Conservation (phyloP, 1,140 invertebrate genomes). For the Zaprionus africanus region DNA sequence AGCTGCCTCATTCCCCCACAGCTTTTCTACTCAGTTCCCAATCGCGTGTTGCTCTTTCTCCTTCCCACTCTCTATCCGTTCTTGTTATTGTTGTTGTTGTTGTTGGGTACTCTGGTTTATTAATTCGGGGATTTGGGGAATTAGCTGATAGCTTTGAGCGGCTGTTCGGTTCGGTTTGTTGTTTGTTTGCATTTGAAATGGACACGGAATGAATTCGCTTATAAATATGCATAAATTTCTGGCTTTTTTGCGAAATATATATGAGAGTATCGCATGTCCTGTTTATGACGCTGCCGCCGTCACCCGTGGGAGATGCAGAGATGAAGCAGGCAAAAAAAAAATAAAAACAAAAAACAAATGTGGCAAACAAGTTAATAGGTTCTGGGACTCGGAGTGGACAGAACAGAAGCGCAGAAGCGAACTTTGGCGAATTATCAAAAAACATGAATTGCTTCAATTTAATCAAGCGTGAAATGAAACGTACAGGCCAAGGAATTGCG, state of each 20-base stretch:
- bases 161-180: constrained; percentile 42
- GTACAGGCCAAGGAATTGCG: not conserved
- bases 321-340: constrained; percentile 57
- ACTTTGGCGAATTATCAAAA: constrained; percentile 23
- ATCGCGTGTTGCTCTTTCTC: constrained; percentile 49
- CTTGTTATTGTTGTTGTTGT: constrained; percentile 25
- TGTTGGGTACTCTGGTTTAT: constrained; percentile 73
- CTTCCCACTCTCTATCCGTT: not conserved
- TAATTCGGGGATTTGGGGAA: constrained; percentile 82
- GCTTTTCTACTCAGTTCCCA: constrained; percentile 56
- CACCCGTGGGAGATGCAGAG: constrained; percentile 54
- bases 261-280: constrained; percentile 45
- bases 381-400: constrained; percentile 47
- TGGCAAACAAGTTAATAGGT: constrained; percentile 69
- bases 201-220: constrained; percentile 69
- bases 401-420: not conserved
- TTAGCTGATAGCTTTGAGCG: constrained; percentile 65
- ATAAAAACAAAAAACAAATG: constrained; percentile 43
- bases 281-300: constrained; percentile 53
- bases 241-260: constrained; percentile 27
- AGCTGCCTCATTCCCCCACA: not conserved
- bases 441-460: constrained; percentile 11
- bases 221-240: constrained; percentile 82
- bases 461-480: constrained; percentile 27
- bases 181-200: constrained; percentile 81